phyloP scores from a whole-genome alignment of 2,113 vertebrate species.

The Cranoglanis bouderius region DNA sequence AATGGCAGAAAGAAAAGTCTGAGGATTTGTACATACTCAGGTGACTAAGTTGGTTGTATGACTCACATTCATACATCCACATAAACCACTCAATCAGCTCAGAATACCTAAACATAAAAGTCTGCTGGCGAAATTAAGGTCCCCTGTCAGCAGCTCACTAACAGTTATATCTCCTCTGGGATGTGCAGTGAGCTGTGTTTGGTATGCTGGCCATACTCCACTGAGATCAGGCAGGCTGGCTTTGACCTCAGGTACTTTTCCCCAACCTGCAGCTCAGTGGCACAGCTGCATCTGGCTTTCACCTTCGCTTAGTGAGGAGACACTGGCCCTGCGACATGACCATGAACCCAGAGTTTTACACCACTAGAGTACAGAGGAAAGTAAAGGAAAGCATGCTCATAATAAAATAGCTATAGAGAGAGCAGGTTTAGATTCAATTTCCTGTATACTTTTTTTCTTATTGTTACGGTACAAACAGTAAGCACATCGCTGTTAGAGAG shows the following conservation, averaged over 20 bases:
- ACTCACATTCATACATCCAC: background rate
- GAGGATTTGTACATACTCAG: background rate
- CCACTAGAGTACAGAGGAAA: background rate
- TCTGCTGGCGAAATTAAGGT: background rate
- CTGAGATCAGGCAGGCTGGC: slow-evolving; percentile 19
- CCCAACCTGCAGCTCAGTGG: background rate
- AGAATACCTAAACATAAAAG: background rate
- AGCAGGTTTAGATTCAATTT: background rate
- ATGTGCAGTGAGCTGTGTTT: slow-evolving; percentile 19
- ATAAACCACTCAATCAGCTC: background rate
- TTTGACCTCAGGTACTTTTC: slow-evolving; percentile 37
- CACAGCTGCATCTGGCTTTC: slow-evolving; percentile 55
- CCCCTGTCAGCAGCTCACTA: slow-evolving; percentile 18
- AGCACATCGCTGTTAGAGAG: background rate
- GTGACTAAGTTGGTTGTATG: background rate
- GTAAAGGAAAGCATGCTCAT: background rate
- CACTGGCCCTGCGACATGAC: slow-evolving; percentile 51
- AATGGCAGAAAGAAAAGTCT: background rate
- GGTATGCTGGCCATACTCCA: slow-evolving; percentile 19
- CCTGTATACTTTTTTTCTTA: background rate
- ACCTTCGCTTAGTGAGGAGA: slow-evolving; percentile 42
- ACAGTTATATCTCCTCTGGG: slow-evolving; percentile 5
- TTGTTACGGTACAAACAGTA: background rate
- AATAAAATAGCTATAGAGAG: background rate
- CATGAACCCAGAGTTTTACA: slow-evolving; percentile 37